Conservation (phyloP, 2,888 invertebrate species). For the Cerastis leucographa region DNA sequence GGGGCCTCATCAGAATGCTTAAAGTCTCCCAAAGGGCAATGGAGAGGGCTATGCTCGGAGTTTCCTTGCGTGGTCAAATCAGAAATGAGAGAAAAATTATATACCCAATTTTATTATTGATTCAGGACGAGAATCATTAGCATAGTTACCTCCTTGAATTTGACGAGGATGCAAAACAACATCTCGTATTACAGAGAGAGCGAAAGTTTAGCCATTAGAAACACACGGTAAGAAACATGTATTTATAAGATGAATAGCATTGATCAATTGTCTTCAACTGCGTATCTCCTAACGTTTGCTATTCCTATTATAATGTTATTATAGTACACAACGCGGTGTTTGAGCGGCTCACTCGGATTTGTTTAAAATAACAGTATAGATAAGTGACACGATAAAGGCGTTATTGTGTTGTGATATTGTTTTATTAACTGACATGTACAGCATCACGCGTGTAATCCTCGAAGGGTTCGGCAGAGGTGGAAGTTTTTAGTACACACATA, state of each 20-base stretch:
- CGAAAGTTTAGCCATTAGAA: not conserved
- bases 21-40: no score
- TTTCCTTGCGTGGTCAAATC: no score
- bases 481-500: no score
- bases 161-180: no score
- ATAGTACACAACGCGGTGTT: slow-evolving; percentile 39
- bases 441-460: not conserved
- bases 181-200: no score
- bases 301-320: slow-evolving; percentile 52
- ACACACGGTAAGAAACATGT: not conserved
- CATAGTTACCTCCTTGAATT: no score
- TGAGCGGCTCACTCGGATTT: slow-evolving; percentile 34
- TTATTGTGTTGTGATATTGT: slow-evolving; percentile 25
- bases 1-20: no score
- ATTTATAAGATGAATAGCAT: not conserved
- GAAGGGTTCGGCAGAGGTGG: not conserved
- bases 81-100: no score
- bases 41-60: no score
- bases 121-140: no score
- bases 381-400: slow-evolving; percentile 25
- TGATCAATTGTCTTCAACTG: slow-evolving; percentile 28
- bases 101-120: no score
- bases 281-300: slow-evolving; percentile 18
- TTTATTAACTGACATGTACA: slow-evolving; percentile 7
- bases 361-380: slow-evolving; percentile 39